A percentile compares a stretch with the other conserved stretches of the same genome.
Conservation (phyloP, 2,888 invertebrate species). For the Calliphora vomitoria region DNA sequence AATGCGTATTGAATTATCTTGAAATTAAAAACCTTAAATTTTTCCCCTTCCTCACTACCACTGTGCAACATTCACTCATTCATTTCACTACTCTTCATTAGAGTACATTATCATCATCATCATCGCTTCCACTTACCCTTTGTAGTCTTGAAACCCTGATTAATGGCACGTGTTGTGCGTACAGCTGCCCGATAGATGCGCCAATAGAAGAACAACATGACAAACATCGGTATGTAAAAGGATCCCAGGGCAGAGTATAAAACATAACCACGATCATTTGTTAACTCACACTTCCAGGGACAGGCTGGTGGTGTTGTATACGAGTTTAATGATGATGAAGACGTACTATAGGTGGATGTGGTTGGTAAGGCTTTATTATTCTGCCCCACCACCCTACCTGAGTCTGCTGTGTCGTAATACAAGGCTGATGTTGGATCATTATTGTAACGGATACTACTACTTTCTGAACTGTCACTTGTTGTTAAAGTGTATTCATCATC, state of each 20-base stretch:
- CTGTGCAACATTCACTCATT: conserved; percentile 47
- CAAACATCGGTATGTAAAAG: conserved; percentile 98
- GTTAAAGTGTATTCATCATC: conserved; percentile 32
- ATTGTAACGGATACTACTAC: conserved; percentile 49
- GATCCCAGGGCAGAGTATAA: conserved; percentile 99
- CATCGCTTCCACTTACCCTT: conserved; percentile 86
- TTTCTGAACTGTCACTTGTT: conserved; percentile 53
- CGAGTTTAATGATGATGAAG: conserved; percentile 12
- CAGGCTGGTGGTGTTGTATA: conserved; percentile 86
- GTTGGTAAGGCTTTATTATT: background rate
- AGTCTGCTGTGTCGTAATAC: conserved; percentile 54
- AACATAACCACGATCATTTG: conserved; percentile 97
- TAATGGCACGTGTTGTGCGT: conserved; percentile 95
- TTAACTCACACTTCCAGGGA: conserved; percentile 95
- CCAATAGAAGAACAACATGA: conserved; percentile 99
- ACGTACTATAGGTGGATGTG: conserved; percentile 40
- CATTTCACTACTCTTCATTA: background rate
- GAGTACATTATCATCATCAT: conserved; percentile 1
- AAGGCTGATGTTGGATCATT: conserved; percentile 54
- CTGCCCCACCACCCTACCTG: background rate
- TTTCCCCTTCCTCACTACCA: background rate
- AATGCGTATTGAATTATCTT: too few species aligned
- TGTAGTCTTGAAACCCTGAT: conserved; percentile 95
- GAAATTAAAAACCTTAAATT: background rate
- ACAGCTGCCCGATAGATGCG: conserved; percentile 97